Conservation (phyloP, 2,113 vertebrate species). For the Conger conger region DNA sequence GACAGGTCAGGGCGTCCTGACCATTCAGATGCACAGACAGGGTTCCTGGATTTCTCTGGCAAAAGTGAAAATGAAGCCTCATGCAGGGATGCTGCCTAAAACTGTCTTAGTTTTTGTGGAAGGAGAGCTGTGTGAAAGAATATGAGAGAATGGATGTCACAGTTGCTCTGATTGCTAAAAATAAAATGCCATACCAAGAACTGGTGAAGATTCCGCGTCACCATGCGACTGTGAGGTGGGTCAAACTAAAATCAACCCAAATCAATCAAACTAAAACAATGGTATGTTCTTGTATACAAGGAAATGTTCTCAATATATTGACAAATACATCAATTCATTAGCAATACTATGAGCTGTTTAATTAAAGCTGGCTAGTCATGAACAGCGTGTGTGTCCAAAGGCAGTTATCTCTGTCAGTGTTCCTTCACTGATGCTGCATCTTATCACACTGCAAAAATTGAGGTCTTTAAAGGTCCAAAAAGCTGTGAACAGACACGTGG, state of each 20-base stretch:
- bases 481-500: no score
- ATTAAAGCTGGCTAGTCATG: no score
- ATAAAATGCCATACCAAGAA: background rate
- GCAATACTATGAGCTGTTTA: background rate
- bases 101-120: background rate
- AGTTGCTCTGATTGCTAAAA: background rate
- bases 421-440: no score
- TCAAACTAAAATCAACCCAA: no score
- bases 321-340: background rate
- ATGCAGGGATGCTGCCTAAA: background rate
- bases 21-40: background rate
- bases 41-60: background rate
- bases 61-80: slow-evolving; percentile 7
- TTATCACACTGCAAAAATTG: no score
- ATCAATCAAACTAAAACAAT: no score
- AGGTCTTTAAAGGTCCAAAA: no score
- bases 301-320: background rate
- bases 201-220: background rate
- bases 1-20: background rate
- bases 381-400: no score
- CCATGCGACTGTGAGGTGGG: no score
- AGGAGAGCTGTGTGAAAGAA: background rate
- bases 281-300: no score
- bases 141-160: background rate
- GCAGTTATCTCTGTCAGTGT: no score